Base-by-base conservation (phyloP, 2,113 vertebrate genomes). In the Notarius quadriscutis region DNA sequence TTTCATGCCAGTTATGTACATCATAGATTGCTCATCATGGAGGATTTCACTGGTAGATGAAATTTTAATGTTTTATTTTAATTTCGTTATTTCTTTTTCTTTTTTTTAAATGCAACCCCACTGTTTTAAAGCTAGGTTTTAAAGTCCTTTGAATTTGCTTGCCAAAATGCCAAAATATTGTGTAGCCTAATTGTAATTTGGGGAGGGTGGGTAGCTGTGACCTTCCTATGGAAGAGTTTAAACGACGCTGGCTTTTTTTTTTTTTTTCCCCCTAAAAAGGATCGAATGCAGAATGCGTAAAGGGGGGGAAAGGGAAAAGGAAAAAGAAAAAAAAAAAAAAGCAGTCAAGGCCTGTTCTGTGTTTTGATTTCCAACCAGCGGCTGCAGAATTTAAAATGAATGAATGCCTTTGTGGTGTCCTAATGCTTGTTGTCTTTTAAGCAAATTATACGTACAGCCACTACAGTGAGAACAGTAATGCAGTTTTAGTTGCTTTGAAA, bases 151-250 rank as follows among this genome's bases (percentile, higher is more conserved):
- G 93, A 88, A 91, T 81, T 92, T 93, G 92, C 93, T 93, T 93
- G 94, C 94, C 94, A 94, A 94, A 94, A 93, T 94, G 93, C 94
- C 94, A 94, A 94, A 94, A 93, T 94, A 92, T 95, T 94, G 92
- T 88, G 81, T 84, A 84, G 90, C 86, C 34, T 88, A 94, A 92
- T 92, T 95, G 93, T 95, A 94, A 92, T 91, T 92, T 95, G 93
- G 90, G 91, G 93, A 95, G 81, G 89, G 85, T 91, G 79, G 91
- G 55, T 18, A 65, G 50, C 87, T 79, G 72, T 74, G 92, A 94
- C 93, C 98, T 99, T 99, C 98, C 98, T 99, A 98, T 99, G 98
- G 98, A 99, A 99, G 98, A 97, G 94, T 96, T 93, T 71, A 95
- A 94, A 94, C 92, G 94, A 95, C 96, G 96, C 96, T 96, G 96